Base-by-base conservation (phyloP, 2,888 invertebrate species). In the Hololepta plana region DNA sequence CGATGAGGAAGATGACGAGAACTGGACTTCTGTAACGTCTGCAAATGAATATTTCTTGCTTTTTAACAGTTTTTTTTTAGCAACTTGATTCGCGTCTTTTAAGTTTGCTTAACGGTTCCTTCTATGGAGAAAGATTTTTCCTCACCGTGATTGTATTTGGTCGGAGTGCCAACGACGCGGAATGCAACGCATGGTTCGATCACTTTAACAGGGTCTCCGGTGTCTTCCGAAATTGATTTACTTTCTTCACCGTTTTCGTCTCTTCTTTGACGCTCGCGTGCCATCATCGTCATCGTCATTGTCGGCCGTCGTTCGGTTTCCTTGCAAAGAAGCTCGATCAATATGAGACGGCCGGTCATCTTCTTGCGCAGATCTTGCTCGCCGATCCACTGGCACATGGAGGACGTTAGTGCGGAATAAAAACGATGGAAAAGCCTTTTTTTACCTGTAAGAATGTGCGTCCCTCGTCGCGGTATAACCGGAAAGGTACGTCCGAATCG, bases 181-280 rank as follows among this genome's bases (percentile, higher is more conserved):
- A 87, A 85, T 3, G 82, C 79, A 23, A 85, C 79, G 45, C 85
- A 87, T 1, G 84, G 84, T 2, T 77, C 73, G 51, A 81, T 79
- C 12, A 82, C 69, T 27, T 68, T 68, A 37, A 67, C 50, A 39
- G 63, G 42, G 38, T 49, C 49, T 20, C 47, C 36, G 4, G 41
- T 36, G 3, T 54, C 46, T 19, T 53, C 48, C 26, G 42, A 39
- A 17, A 33, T 30, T 9, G 14, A 16, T 3, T 26, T 26, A 2
- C 31, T 23, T n/a, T n/a, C n/a, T n/a, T n/a, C n/a, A n/a, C n/a
- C n/a, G n/a, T n/a, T n/a, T n/a, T n/a, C n/a, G n/a, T n/a, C n/a
- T n/a, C n/a, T n/a, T n/a, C n/a, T n/a, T n/a, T n/a, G n/a, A n/a
- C n/a, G n/a, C n/a, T n/a, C n/a, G n/a, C n/a, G n/a, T n/a, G n/a